Percentiles rank a stretch among this genome's conserved stretches.
Evolutionary conservation across 1,140 invertebrate species (phyloP).

Genomic region (Ceratina calcarata): DNA sequence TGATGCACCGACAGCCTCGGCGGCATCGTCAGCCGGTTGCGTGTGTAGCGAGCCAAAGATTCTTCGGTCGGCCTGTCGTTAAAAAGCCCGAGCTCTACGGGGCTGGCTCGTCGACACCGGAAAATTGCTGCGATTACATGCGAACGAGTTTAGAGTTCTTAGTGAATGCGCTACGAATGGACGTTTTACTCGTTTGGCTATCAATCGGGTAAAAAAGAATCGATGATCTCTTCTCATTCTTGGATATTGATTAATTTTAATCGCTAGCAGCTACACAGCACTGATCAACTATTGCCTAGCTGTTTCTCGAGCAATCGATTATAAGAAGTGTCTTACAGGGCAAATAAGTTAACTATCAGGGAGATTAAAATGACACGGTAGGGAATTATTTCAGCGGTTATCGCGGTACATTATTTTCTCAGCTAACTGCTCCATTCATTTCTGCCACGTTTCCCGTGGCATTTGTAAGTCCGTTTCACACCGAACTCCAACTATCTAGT

Average conservation of each 20-base stretch:
- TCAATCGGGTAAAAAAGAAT: background rate
- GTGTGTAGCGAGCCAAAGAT: conserved; percentile 45
- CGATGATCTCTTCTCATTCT: background rate
- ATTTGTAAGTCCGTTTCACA: background rate
- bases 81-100: conserved; percentile 33
- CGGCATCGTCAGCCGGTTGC: conserved; percentile 34
- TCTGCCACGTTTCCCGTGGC: background rate
- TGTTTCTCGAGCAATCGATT: conserved; percentile 24
- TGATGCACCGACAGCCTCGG: background rate
- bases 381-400: conserved; percentile 30
- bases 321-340: background rate
- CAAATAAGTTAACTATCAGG: conserved; percentile 36
- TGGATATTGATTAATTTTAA: background rate
- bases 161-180: too few relatives aligned
- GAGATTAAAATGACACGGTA: conserved; percentile 17
- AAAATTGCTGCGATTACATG: conserved; percentile 52
- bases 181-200: too few relatives aligned
- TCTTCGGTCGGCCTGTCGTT: conserved; percentile 27
- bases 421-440: background rate
- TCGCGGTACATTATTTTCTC: conserved; percentile 26
- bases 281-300: background rate
- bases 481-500: background rate
- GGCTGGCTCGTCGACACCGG: conserved; percentile 43
- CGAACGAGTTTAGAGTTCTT: conserved; percentile 35
- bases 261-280: background rate